Base-by-base conservation (phyloP, 2,888 invertebrate species). In the Drosophila cyrtoloma region DNA sequence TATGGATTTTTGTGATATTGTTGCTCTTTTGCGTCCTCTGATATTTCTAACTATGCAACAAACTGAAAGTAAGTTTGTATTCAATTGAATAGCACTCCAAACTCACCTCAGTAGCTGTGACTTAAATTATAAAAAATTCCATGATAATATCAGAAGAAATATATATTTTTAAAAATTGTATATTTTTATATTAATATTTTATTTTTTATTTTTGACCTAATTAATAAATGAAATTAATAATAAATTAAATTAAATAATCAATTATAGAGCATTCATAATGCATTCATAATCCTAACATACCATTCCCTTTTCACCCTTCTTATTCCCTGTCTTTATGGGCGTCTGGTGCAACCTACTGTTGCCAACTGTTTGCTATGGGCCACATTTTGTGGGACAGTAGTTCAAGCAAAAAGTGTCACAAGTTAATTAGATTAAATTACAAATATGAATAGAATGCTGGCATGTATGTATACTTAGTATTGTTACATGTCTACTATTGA, bases 401-500 rank as follows among this genome's bases (percentile, higher is more conserved):
- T 76, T 84, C 91, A 90, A 77, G 81, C 89, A 61, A 77, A 68
- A 78, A 86, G 71, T 89, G 87, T 80, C 89, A 89, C 84, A 88
- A 88, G 87, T 88, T 88, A 88, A 88, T 88, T 86, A 88, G 87
- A 88, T 88, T 88, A 88, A 69, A 82, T 77, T 62, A 57, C 67
- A 77, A 75, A 76, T 85, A 79, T 77, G 77, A 63, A 65, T 62
- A 68, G 37, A 52, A 75, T 67, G 55, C 44, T 58, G 5, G 56
- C 55, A 58, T 22, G 14, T 39, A 0, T 57, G 37, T 7, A 28
- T 28, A 37, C 47, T 69, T 62, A 64, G 42, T 44, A 75, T 71
- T 70, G 68, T 78, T 76, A 74, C 76, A 81, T 74, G 61, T 81
- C 67, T 50, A 55, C 19, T 52, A 26, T 32, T 33, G 58, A 72